These are phyloP conservation scores for Rhadina sibilatrix DNA, from an alignment of 2,113 vertebrate species.

Conservation along the genomic window DNA sequence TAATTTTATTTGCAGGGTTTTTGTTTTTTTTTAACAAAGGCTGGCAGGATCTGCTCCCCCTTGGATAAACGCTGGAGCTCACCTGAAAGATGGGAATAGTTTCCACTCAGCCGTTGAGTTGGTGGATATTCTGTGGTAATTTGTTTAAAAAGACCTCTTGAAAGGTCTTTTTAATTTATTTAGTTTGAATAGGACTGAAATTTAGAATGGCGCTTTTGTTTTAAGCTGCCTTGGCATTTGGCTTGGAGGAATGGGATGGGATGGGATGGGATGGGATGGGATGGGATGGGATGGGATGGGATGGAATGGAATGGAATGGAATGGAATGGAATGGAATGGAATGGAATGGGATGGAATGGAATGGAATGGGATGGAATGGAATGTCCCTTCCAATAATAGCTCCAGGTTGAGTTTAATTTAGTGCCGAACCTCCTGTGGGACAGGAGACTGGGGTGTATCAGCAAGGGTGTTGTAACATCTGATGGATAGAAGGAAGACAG, in stretches of 20 bases:
- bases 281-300: neutral
- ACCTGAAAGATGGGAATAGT: neutral
- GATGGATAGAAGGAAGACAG: neutral
- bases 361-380: neutral
- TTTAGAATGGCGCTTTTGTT: neutral
- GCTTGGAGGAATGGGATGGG: neutral
- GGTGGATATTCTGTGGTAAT: neutral
- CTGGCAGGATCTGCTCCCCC: neutral
- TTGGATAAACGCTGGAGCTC: neutral
- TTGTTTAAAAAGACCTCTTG: neutral
- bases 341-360: neutral
- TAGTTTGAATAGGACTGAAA: neutral
- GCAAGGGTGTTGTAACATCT: neutral
- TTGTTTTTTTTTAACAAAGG: neutral
- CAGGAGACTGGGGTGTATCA: neutral
- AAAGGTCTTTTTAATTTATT: neutral
- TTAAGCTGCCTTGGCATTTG: neutral
- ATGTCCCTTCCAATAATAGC: neutral
- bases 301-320: neutral
- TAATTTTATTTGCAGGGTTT: neutral
- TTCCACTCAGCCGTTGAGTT: neutral
- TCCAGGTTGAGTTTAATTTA: neutral
- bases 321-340: neutral
- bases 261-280: neutral
- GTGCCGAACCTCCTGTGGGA: neutral